Conservation (phyloP, 2,113 vertebrate genomes). For the Thermophis baileyi region DNA sequence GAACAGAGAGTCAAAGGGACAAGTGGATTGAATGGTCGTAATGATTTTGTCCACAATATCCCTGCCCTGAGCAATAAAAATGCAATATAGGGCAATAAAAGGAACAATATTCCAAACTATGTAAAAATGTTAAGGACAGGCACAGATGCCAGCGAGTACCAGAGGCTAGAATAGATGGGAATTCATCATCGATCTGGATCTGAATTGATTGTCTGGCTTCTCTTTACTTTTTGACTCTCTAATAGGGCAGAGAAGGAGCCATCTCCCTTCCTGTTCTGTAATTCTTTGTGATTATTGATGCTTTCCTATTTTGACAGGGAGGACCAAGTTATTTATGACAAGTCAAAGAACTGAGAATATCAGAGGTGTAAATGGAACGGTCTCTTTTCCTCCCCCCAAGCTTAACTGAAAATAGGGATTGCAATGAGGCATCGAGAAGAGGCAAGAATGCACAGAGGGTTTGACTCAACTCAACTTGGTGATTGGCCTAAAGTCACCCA, state of each 20-base stretch:
- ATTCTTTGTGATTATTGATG: conserved; percentile 39
- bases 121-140: conserved; percentile 10
- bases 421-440: not conserved
- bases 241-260: not conserved
- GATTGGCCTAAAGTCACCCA: not conserved
- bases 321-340: conserved; percentile 22
- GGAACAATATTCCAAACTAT: not conserved
- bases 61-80: not conserved
- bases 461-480: not conserved
- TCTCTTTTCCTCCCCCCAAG: not conserved
- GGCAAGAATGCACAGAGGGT: not conserved
- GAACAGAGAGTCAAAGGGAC: not conserved
- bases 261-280: not conserved
- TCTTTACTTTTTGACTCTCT: not conserved
- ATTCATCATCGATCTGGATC: not conserved
- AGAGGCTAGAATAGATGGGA: not conserved
- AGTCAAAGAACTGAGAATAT: conserved; percentile 27
- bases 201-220: fast-evolving
- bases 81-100: not conserved
- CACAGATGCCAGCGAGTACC: not conserved
- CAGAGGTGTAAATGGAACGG: conserved; percentile 7
- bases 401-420: not conserved
- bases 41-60: not conserved
- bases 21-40: too few relatives aligned
- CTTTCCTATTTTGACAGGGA: conserved; percentile 35